Evolutionary conservation across 2,888 invertebrate species (phyloP).

Genomic region (Operophtera brumata): DNA sequence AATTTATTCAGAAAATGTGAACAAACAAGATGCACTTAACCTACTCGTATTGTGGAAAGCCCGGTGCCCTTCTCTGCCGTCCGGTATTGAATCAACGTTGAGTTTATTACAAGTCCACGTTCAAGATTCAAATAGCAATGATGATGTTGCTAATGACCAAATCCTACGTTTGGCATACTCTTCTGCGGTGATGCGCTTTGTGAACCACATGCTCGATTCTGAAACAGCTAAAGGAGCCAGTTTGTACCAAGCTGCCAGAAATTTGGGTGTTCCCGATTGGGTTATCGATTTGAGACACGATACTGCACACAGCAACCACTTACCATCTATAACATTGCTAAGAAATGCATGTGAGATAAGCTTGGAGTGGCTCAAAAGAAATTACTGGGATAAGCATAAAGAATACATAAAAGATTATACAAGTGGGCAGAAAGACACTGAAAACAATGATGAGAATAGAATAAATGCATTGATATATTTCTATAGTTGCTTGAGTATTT

Average conservation of each 20-base stretch:
- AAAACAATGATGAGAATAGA: conserved; percentile 50
- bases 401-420: conserved; percentile 69
- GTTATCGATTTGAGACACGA: conserved; percentile 89
- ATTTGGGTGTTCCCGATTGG: conserved; percentile 88
- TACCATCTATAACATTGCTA: conserved; percentile 84
- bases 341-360: conserved; percentile 82
- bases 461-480: conserved; percentile 59
- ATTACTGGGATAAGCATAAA: conserved; percentile 84
- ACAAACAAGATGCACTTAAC: conserved; percentile 67
- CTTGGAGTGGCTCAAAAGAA: conserved; percentile 84
- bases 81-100: conserved; percentile 82
- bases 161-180: conserved; percentile 82
- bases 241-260: conserved; percentile 80
- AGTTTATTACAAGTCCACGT: conserved; percentile 77
- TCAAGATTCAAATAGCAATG: conserved; percentile 50
- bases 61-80: conserved; percentile 77
- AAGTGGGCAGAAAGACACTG: conserved; percentile 45
- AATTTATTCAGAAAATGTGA: conserved; percentile 58
- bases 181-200: conserved; percentile 83
- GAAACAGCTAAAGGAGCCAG: conserved; percentile 76
- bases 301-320: conserved; percentile 85
- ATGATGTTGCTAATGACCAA: conserved; percentile 56
- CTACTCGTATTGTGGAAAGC: conserved; percentile 80
- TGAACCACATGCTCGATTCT: conserved; percentile 82
- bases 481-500: conserved; percentile 64